A percentile compares a stretch with the other conserved stretches of the same genome.
These are phyloP conservation scores for Pseudochirops corinnae DNA, from an alignment of 2,797 vertebrate species.

Conservation along the genomic window DNA sequence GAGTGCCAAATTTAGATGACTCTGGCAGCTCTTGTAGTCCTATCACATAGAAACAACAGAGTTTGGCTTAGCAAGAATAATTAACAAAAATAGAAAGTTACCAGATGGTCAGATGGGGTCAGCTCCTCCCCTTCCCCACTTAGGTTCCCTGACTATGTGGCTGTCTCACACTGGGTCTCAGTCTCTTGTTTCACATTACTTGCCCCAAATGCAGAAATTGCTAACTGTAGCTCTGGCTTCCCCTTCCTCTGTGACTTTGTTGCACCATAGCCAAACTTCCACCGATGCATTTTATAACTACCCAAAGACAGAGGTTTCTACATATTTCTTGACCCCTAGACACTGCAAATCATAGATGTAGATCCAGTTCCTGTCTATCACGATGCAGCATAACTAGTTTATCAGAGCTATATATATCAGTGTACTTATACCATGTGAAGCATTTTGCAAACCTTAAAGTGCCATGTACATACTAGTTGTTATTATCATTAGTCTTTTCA, in stretches of 20 bases:
- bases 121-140: fast-evolving
- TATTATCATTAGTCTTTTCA: neutral
- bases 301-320: neutral
- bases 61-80: neutral
- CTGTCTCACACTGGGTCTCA: neutral
- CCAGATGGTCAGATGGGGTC: neutral
- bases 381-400: neutral
- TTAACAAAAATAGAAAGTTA: neutral
- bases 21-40: neutral
- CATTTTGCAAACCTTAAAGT: neutral
- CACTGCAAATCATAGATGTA: neutral
- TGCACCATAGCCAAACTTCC: neutral
- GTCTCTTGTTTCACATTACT: neutral
- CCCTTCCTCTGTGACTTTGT: neutral
- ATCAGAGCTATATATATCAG: neutral
- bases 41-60: neutral
- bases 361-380: neutral
- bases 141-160: neutral
- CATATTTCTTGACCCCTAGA: conserved; percentile 5
- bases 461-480: neutral
- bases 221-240: neutral
- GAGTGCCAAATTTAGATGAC: neutral
- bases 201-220: neutral
- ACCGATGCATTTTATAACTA: neutral
- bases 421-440: neutral